phyloP scores from a whole-genome alignment of 2,797 vertebrate genomes.

The Rhinoraja longicauda region DNA sequence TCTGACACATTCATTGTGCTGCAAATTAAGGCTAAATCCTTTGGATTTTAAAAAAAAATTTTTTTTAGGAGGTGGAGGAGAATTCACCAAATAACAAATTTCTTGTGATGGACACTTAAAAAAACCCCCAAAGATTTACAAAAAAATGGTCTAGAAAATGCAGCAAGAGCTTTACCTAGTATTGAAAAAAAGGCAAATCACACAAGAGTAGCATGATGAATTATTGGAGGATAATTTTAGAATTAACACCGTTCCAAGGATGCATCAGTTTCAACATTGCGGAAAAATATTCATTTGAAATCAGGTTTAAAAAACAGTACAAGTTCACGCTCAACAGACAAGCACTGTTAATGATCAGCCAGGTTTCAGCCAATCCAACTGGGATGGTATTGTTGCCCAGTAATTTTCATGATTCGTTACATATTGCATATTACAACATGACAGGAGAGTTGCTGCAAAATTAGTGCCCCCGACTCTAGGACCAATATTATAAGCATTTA shows the following conservation, averaged over 20 bases:
- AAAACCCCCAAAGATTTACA: background rate
- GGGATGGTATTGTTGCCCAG: background rate
- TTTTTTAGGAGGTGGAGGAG: background rate
- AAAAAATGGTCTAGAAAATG: conserved; percentile 1
- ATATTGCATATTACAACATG: background rate
- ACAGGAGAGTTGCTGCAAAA: background rate
- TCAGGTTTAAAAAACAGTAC: conserved; percentile 18
- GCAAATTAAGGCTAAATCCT: conserved; percentile 30
- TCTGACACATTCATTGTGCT: conserved; percentile 24
- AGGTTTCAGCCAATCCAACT: background rate
- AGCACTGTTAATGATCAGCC: background rate
- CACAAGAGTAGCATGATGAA: background rate
- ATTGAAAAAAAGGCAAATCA: conserved; percentile 1
- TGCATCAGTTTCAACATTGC: background rate
- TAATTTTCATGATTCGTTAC: background rate
- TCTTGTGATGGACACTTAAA: background rate
- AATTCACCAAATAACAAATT: background rate
- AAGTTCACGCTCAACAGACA: background rate
- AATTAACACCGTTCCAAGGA: background rate
- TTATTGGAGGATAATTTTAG: background rate
- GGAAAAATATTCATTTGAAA: background rate
- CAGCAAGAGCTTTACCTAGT: background rate
- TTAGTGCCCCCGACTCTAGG: no score
- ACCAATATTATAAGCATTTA: background rate
- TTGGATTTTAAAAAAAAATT: no score